Base-by-base conservation (phyloP, 2,113 vertebrate species). In the Pogona vitticeps region DNA sequence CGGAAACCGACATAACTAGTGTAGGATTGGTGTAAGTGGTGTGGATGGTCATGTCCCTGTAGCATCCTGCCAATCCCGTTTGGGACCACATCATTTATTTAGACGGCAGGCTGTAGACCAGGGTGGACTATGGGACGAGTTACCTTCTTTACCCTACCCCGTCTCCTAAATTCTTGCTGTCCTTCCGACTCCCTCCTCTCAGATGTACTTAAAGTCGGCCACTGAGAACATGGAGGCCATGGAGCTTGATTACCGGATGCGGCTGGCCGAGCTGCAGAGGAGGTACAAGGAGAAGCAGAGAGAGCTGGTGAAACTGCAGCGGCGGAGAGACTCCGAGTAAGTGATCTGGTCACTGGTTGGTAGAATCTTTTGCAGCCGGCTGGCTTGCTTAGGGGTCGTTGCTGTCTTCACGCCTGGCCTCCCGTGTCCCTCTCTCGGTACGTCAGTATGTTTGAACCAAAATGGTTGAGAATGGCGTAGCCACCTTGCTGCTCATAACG, bases 271-370 rank as follows among this genome's bases (percentile, higher is more conserved):
- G 96, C 96, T 99, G 86, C 99, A 99, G 96, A 97, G 97, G 85
- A 97, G 95, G 0, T 99, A 98, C 94, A 99, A 98, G 93, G 98
- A 99, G 92, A 99, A 98, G 93, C 99, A 99, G 95, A 93, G 98
- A 20, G 98, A 99, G 95, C 92, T 99, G 92, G 97, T 96, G 94
- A 98, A 97, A 91, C 96, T 99, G 88, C 98, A 99, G 96, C 95
- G 98, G 61, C 98, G 97, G 90, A 96, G 97, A 40, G 98, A 99
- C 91, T 97, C 97, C 0, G 98, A 97, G 99, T 99, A 96, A 97
- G 98, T 97, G 17, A 0, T 77, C 21, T 73, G 72, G 80, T 92
- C 83, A 18, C 87, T 61, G 1, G 56, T 75, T 8, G 42, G 17
- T 8, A 5, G 46, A 1, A 1, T n/a, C 1, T 58, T 20, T 67